Evolutionary conservation across 2,113 vertebrate species (phyloP).

Genomic region (Cephalopholis sonnerati): DNA sequence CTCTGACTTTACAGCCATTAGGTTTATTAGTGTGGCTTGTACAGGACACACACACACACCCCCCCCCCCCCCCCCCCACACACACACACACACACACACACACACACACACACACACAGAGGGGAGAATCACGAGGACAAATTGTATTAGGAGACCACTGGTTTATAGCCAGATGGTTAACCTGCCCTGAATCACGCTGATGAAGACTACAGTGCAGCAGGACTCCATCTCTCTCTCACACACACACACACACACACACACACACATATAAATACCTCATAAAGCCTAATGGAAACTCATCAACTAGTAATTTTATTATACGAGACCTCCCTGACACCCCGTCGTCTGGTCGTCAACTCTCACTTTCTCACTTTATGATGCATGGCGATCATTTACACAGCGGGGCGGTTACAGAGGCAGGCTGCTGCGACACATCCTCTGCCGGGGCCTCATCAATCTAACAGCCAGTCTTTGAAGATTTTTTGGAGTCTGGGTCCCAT

Average conservation of each 20-base stretch:
- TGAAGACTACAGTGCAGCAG: slow-evolving; percentile 40
- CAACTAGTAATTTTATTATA: slow-evolving; percentile 73
- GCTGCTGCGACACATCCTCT: slow-evolving; percentile 32
- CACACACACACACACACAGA: slow-evolving; percentile 13
- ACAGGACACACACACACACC: slow-evolving; percentile 6
- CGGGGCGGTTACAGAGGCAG: slow-evolving; percentile 25
- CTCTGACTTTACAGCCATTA: slow-evolving; percentile 74
- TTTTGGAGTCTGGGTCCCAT: slow-evolving; percentile 18
- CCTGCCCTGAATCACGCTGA: slow-evolving; percentile 70
- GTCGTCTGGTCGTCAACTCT: slow-evolving; percentile 48
- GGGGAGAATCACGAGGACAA: slow-evolving; percentile 48
- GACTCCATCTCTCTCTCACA: slow-evolving; percentile 13
- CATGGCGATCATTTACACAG: slow-evolving; percentile 56
- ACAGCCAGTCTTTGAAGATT: slow-evolving; percentile 30
- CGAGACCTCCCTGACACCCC: slow-evolving; percentile 59
- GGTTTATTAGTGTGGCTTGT: slow-evolving; percentile 73
- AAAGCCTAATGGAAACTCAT: slow-evolving; percentile 77
- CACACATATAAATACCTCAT: slow-evolving; percentile 58
- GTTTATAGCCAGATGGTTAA: slow-evolving; percentile 81
- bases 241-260: slow-evolving; percentile 24
- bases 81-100: slow-evolving; percentile 19
- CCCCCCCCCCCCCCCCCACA: no score
- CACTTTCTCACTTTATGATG: slow-evolving; percentile 52
- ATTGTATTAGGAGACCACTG: slow-evolving; percentile 76
- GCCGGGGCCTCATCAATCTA: slow-evolving; percentile 46